Percentiles rank a stretch among this genome's conserved stretches.
Evolutionary conservation across 2,797 vertebrate species (phyloP).

Genomic region (Molossus alvarezi): DNA sequence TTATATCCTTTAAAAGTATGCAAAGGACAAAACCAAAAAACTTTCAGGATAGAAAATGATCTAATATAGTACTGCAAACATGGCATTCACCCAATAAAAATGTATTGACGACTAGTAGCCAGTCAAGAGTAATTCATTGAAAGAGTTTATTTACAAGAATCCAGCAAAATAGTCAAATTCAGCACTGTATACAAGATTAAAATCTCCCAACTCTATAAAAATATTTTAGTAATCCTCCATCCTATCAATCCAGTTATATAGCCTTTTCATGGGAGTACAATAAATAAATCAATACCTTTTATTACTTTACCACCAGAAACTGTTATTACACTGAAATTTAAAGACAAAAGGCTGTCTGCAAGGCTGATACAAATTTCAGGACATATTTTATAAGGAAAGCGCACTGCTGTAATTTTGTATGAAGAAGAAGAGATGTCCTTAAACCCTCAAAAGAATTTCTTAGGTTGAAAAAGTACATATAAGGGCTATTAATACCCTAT

Average conservation of each 20-base stretch:
- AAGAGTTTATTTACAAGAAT: slow-evolving; percentile 25
- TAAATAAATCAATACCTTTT: slow-evolving; percentile 74
- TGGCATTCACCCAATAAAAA: slow-evolving; percentile 21
- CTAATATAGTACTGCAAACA: not conserved
- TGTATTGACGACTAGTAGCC: not conserved
- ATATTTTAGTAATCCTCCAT: slow-evolving; percentile 61
- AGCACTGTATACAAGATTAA: slow-evolving; percentile 54
- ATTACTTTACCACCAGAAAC: slow-evolving; percentile 63
- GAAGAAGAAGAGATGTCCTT: slow-evolving; percentile 49
- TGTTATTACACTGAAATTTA: slow-evolving; percentile 24
- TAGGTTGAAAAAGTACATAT: slow-evolving; percentile 25
- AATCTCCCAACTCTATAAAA: slow-evolving; percentile 58
- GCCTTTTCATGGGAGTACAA: slow-evolving; percentile 59
- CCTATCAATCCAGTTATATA: slow-evolving; percentile 30
- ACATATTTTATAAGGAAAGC: slow-evolving; percentile 49
- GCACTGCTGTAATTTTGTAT: not conserved
- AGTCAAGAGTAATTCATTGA: not conserved
- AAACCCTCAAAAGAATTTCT: slow-evolving; percentile 48
- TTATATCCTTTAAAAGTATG: not conserved
- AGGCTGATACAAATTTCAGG: not conserved
- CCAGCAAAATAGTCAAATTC: slow-evolving; percentile 52
- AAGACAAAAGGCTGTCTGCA: slow-evolving; percentile 30
- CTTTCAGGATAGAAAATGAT: not conserved
- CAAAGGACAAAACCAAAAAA: not conserved
- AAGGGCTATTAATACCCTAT: not conserved